Evolutionary conservation across 1,140 invertebrate genomes (phyloP).

Genomic region (Lycorma delicatula): DNA sequence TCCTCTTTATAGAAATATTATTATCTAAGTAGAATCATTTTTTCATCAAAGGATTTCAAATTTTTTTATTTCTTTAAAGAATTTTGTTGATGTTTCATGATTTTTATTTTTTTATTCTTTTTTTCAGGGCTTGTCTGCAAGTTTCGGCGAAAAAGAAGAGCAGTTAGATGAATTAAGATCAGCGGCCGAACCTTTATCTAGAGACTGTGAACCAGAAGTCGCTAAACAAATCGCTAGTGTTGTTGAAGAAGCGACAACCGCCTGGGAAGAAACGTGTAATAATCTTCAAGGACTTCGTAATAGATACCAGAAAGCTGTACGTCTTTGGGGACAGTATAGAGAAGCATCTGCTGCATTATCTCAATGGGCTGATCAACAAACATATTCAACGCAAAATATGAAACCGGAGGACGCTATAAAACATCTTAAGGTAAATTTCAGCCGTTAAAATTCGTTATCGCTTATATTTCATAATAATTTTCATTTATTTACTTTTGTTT

Average conservation of each 20-base stretch:
- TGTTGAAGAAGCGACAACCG: conserved; percentile 61
- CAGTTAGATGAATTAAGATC: conserved; percentile 57
- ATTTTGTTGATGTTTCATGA: conserved; percentile 16
- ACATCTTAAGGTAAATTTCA: conserved; percentile 57
- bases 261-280: conserved; percentile 63
- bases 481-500: too few species aligned
- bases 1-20: too few species aligned
- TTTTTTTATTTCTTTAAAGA: background rate
- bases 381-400: too few species aligned
- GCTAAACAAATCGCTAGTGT: conserved; percentile 50
- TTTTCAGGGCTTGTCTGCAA: conserved; percentile 49
- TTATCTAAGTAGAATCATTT: too few species aligned
- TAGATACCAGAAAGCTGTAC: conserved; percentile 62
- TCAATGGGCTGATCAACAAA: conserved; percentile 52
- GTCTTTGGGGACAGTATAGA: conserved; percentile 65
- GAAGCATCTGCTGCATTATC: conserved; percentile 64
- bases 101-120: too few species aligned
- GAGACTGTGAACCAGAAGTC: conserved; percentile 52
- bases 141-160: conserved; percentile 55
- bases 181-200: conserved; percentile 57
- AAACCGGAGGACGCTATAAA: conserved; percentile 50
- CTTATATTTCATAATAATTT: too few species aligned
- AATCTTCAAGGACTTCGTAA: conserved; percentile 62
- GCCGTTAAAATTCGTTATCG: too few species aligned
- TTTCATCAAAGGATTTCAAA: too few species aligned